These are phyloP conservation scores for Latheticus oryzae DNA, from an alignment of 2,888 invertebrate species.

Conservation along the genomic window DNA sequence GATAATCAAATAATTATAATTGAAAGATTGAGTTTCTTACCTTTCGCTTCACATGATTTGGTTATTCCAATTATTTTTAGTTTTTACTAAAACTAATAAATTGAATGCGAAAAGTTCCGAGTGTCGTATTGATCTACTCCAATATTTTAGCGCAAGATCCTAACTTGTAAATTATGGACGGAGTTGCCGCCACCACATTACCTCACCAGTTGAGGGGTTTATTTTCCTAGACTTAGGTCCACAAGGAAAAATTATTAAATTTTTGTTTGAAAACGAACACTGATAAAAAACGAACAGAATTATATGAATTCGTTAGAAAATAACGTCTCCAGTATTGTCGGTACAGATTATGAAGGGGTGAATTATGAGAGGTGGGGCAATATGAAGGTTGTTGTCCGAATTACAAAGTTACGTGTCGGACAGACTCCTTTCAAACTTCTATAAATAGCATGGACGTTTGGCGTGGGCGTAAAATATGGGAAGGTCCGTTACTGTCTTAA, in stretches of 20 bases:
- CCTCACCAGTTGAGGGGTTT: slow-evolving; percentile 6
- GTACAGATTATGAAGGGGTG: too few species aligned
- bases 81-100: slow-evolving; percentile 16
- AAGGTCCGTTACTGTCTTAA: too few species aligned
- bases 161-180: slow-evolving; percentile 30
- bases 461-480: too few species aligned
- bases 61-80: slow-evolving; percentile 8
- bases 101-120: slow-evolving; percentile 15
- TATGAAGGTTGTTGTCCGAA: too few species aligned
- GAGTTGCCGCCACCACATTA: slow-evolving; percentile 12
- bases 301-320: too few species aligned
- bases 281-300: too few species aligned
- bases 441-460: too few species aligned
- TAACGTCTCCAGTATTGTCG: too few species aligned
- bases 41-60: slow-evolving; percentile 16
- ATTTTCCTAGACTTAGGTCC: slow-evolving; percentile 16
- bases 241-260: slow-evolving; percentile 1
- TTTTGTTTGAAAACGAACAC: too few species aligned
- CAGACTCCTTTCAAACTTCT: too few species aligned
- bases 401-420: too few species aligned
- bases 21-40: slow-evolving; percentile 11
- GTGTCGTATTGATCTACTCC: slow-evolving; percentile 22
- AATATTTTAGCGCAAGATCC: slow-evolving; percentile 26
- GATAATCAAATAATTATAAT: slow-evolving; percentile 18
- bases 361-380: too few species aligned